Evolutionary conservation across 2,797 vertebrate genomes (phyloP), one percentile per base, ranked within the genome.

Genomic region (Neostethus bicornis): DNA sequence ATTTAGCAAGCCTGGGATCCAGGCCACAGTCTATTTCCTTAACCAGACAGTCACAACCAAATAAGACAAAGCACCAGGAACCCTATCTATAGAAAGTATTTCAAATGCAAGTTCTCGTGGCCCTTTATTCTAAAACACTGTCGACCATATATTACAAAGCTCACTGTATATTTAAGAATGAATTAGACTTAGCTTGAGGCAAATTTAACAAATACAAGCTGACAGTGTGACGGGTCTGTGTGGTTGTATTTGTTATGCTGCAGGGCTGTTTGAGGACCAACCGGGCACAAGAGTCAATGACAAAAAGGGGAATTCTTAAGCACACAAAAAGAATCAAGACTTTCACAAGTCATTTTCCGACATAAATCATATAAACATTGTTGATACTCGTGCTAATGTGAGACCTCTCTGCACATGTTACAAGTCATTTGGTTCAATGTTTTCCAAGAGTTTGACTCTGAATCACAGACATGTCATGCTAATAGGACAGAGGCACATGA

Each of bases 21-120:
- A 80, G 79, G 61, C 81, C 80, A 34, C 77, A 86, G 70, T 80
- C 80, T 70, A 72, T 58, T 52, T 75, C 51, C 53, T 43, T 46
- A 62, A 41, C 57, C 72, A 71, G 61, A 75, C 54, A 56, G 59
- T 38, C 58, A 51, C 37, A 70, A 52, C 51, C 53, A 73, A 54
- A 71, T 48, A 51, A 75, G 66, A 55, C 57, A 52, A 53, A 63
- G 66, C 70, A 48, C 73, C 71, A 58, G 32, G 75, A 63, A 68
- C 17, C 42, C 45, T 24, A 59, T 57, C 65, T 55, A 44, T 50
- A 75, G 52, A 73, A 74, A 66, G 44, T 34, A 31, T 41, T 37
- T 39, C 52, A 51, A 45, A 51, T 20, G 63, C 20, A 51, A 31
- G 49, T 25, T 44, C 62, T 25, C 54, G 29, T 16, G 66, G 21